phyloP scores from a whole-genome alignment of 2,888 invertebrate species.

The Drosophila meridionalis region DNA sequence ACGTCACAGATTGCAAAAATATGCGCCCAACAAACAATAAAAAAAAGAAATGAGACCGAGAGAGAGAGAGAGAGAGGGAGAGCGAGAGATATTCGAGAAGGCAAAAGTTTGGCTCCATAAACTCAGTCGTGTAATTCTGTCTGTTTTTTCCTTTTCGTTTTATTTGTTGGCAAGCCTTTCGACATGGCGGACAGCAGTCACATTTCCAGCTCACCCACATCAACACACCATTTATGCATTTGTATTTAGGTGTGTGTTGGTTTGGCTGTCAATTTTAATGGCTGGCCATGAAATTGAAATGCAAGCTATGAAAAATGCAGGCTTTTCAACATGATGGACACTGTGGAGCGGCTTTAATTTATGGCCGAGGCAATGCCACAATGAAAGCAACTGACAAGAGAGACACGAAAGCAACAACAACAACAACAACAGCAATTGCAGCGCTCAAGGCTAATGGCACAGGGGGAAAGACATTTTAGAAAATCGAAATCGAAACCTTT shows the following conservation, averaged over 20 bases:
- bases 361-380: conserved; percentile 49
- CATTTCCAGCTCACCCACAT: conserved; percentile 43
- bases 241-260: conserved; percentile 19
- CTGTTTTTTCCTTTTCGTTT: conserved; percentile 10
- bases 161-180: conserved; percentile 42
- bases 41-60: conserved; percentile 1
- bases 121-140: conserved; percentile 29
- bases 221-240: conserved; percentile 48
- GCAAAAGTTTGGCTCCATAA: conserved; percentile 30
- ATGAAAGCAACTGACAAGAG: conserved; percentile 21
- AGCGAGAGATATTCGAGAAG: neutral
- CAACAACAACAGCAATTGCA: conserved; percentile 8
- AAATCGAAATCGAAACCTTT: conserved; percentile 29
- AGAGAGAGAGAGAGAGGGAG: neutral
- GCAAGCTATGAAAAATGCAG: conserved; percentile 73
- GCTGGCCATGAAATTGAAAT: conserved; percentile 75
- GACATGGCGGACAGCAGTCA: conserved; percentile 11
- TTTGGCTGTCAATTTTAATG: conserved; percentile 71
- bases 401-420: conserved; percentile 7
- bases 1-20: conserved; percentile 52
- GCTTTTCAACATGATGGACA: conserved; percentile 76
- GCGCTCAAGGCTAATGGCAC: conserved; percentile 26
- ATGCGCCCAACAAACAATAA: conserved; percentile 37
- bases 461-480: conserved; percentile 12
- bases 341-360: conserved; percentile 61